Conservation (phyloP, 2,797 vertebrate genomes). For the Premnoplex brunnescens region DNA sequence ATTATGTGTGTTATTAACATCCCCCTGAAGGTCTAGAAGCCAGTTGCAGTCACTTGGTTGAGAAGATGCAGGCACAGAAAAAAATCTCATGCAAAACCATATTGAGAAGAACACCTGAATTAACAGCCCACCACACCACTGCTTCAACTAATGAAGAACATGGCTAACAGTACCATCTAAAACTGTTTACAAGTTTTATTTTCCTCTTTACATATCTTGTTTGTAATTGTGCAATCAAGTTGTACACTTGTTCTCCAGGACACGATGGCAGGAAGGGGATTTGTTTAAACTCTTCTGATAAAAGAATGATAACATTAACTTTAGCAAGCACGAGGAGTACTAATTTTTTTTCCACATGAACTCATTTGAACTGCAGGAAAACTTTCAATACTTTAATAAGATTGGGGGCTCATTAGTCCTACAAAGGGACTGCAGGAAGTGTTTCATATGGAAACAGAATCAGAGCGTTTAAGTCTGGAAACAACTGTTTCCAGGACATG, state of each 20-base stretch:
- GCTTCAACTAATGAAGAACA: background rate
- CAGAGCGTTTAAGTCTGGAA: background rate
- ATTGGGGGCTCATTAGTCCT: background rate
- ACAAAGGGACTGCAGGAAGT: background rate
- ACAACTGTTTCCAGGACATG: background rate
- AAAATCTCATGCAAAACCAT: background rate
- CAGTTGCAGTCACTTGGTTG: background rate
- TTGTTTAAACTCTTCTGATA: background rate
- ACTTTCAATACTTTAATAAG: background rate
- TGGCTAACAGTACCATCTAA: background rate
- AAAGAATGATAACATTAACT: background rate
- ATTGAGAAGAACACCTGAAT: background rate
- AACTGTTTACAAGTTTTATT: background rate
- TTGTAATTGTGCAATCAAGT: background rate
- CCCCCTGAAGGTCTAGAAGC: background rate
- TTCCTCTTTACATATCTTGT: background rate
- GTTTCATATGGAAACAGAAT: background rate
- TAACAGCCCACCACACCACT: background rate
- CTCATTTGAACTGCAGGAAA: background rate
- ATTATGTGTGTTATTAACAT: background rate
- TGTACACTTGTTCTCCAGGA: background rate
- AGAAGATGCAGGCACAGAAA: background rate
- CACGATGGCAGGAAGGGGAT: accelerated
- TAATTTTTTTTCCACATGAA: background rate
- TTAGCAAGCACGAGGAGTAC: background rate